These are phyloP conservation scores for Pomacea maculata DNA, from an alignment of 1,140 invertebrate species.

Conservation along the genomic window DNA sequence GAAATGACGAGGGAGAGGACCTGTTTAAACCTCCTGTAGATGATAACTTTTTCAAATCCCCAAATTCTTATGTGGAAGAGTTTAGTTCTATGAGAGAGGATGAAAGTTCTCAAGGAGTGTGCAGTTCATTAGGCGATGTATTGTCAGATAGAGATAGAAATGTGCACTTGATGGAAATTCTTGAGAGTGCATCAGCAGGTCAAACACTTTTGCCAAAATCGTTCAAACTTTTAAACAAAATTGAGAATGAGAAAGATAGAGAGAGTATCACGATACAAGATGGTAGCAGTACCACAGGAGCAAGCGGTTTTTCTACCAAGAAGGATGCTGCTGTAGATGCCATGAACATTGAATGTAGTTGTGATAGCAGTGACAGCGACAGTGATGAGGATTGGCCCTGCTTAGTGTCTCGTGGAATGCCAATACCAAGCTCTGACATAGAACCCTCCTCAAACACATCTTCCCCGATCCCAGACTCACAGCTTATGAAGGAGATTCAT, in stretches of 20 bases:
- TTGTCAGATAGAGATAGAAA: background rate
- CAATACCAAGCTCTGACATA: background rate
- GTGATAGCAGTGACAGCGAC: slow-evolving; percentile 2
- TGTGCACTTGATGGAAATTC: background rate
- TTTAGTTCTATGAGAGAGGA: slow-evolving; percentile 19
- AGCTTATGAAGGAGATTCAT: background rate
- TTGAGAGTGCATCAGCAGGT: slow-evolving; percentile 73
- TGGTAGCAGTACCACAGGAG: background rate
- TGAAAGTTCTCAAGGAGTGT: background rate
- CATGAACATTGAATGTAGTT: no score
- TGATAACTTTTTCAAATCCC: slow-evolving; percentile 37
- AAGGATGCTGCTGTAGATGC: background rate
- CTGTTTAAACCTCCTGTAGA: slow-evolving; percentile 32
- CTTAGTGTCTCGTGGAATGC: background rate
- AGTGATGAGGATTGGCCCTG: background rate
- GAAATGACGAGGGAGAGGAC: slow-evolving; percentile 19
- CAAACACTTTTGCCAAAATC: slow-evolving; percentile 27
- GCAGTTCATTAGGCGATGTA: background rate
- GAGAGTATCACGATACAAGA: background rate
- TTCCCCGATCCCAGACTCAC: background rate
- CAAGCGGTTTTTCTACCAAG: no score
- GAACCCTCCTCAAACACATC: background rate
- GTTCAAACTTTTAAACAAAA: slow-evolving; percentile 5
- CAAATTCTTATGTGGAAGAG: slow-evolving; percentile 29
- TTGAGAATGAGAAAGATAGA: no score